A percentile compares a stretch with the other conserved stretches of the same genome.
Conservation (phyloP, 2,888 invertebrate species). For the Drymonia ruficornis region DNA sequence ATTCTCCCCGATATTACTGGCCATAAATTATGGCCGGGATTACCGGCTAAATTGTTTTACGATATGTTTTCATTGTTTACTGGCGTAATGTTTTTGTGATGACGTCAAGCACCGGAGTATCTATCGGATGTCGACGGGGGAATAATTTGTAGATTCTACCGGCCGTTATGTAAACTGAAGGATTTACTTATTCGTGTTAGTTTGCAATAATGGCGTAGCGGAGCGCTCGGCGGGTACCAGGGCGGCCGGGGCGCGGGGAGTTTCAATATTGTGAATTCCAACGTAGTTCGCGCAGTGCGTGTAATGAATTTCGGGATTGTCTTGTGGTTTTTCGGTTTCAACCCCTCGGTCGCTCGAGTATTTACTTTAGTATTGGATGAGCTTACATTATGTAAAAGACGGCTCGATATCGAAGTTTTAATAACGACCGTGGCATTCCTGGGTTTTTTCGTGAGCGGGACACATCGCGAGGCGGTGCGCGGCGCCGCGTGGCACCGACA, state of each 20-base stretch:
- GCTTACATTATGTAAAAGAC: slow-evolving; percentile 50
- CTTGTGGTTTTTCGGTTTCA: slow-evolving; percentile 78
- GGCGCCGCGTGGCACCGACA: slow-evolving; percentile 65
- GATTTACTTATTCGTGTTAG: slow-evolving; percentile 71
- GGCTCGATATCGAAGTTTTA: slow-evolving; percentile 38
- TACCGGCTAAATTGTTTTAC: slow-evolving; percentile 79
- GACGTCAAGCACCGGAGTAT: slow-evolving; percentile 30
- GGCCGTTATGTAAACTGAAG: slow-evolving; percentile 50
- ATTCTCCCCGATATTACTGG: slow-evolving; percentile 73
- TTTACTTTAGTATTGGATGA: slow-evolving; percentile 61
- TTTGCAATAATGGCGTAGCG: slow-evolving; percentile 59
- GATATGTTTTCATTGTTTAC: slow-evolving; percentile 70
- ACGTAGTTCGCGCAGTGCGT: slow-evolving; percentile 72
- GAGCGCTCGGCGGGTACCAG: slow-evolving; percentile 38
- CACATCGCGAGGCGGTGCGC: slow-evolving; percentile 46
- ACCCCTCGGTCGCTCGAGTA: slow-evolving; percentile 60
- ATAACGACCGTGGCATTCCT: slow-evolving; percentile 46
- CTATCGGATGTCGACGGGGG: neutral
- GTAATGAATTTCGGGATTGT: slow-evolving; percentile 83
- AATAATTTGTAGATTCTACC: slow-evolving; percentile 3
- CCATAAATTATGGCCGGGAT: slow-evolving; percentile 73
- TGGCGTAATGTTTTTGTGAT: slow-evolving; percentile 32
- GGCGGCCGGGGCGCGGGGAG: slow-evolving; percentile 42
- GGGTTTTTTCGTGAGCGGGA: slow-evolving; percentile 58
- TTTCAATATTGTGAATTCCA: slow-evolving; percentile 84